phyloP scores from a whole-genome alignment of 1,140 invertebrate genomes.

The Pogonognathellus flavescens region DNA sequence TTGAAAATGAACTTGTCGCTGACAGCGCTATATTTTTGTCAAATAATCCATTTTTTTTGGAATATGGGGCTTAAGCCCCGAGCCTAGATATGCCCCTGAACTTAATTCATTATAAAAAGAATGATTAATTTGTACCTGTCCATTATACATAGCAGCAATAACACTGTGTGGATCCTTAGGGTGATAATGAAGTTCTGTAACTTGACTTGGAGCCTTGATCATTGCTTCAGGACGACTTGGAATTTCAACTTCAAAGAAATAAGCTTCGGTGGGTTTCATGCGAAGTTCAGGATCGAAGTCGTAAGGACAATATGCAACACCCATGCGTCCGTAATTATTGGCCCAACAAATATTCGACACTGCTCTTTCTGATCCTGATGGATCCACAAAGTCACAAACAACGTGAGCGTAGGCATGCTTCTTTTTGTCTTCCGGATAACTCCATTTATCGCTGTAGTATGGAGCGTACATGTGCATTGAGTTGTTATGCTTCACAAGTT shows the following conservation, averaged over 20 bases:
- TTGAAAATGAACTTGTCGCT: no score
- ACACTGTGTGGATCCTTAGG: slow-evolving; percentile 90
- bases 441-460: slow-evolving; percentile 83
- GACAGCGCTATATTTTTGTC: no score
- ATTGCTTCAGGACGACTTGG: slow-evolving; percentile 78
- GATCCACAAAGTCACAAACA: slow-evolving; percentile 73
- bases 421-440: slow-evolving; percentile 76
- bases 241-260: slow-evolving; percentile 92
- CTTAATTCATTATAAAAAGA: background rate
- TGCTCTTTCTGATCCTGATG: slow-evolving; percentile 79
- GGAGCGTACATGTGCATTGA: slow-evolving; percentile 93
- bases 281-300: slow-evolving; percentile 81
- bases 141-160: slow-evolving; percentile 89
- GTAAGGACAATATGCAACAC: slow-evolving; percentile 87
- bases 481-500: slow-evolving; percentile 92
- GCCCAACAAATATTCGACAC: slow-evolving; percentile 91
- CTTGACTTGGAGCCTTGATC: slow-evolving; percentile 81
- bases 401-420: slow-evolving; percentile 71
- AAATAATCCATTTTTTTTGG: no score
- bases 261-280: slow-evolving; percentile 79
- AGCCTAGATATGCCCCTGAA: no score
- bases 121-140: slow-evolving; percentile 68
- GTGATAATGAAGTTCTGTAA: slow-evolving; percentile 91
- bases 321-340: slow-evolving; percentile 84
- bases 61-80: no score